These are phyloP conservation scores for Isurus oxyrinchus DNA, from an alignment of 2,113 vertebrate genomes.

Conservation along the genomic window DNA sequence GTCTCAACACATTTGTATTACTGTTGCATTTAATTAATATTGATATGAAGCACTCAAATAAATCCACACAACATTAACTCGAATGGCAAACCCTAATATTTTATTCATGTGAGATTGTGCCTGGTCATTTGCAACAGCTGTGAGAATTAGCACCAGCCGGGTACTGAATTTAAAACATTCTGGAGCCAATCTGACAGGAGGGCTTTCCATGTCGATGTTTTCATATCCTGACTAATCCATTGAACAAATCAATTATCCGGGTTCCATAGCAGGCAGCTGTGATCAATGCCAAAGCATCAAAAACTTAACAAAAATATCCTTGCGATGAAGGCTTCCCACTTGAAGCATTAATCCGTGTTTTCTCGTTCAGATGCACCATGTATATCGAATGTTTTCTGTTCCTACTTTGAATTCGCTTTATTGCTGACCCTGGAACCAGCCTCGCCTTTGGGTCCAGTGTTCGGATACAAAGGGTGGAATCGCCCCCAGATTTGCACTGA, in stretches of 20 bases:
- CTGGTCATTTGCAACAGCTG: background rate
- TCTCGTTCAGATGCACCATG: background rate
- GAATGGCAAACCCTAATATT: constrained; percentile 3
- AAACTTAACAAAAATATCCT: background rate
- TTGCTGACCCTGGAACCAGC: background rate
- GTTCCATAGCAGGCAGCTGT: background rate
- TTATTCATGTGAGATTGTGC: background rate
- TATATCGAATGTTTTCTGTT: background rate
- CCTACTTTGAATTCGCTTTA: background rate
- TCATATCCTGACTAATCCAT: background rate
- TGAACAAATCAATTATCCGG: background rate
- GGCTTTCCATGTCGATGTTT: background rate
- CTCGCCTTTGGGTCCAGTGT: background rate
- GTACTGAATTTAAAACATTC: background rate
- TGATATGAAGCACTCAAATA: background rate
- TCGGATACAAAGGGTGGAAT: too few relatives aligned
- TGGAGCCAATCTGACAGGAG: background rate
- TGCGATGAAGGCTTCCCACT: background rate
- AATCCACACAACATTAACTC: background rate
- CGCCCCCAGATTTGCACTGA: too few relatives aligned
- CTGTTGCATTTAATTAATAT: constrained; percentile 9
- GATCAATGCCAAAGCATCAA: background rate
- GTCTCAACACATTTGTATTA: background rate
- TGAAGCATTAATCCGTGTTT: background rate
- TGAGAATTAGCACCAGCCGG: background rate